Conservation (phyloP, 2,888 invertebrate genomes). For the Itoplectis maculator region DNA sequence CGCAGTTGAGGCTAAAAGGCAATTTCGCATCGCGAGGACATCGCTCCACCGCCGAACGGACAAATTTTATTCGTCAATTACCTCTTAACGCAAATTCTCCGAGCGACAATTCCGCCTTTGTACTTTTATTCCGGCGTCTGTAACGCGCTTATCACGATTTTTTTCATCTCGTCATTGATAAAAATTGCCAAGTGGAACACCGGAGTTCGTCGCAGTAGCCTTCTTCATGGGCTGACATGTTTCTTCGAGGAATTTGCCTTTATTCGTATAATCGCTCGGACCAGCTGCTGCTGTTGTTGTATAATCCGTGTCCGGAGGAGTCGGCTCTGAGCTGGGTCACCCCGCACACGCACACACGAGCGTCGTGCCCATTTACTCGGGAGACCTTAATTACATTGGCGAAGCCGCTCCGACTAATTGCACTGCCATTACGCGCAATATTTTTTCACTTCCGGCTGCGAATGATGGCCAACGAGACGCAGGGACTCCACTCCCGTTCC, state of each 20-base stretch:
- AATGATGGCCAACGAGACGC: conserved; percentile 53
- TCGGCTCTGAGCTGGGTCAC: background rate
- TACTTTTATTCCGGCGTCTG: background rate
- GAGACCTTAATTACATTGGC: conserved; percentile 62
- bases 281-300: background rate
- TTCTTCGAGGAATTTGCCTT: conserved; percentile 45
- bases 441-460: conserved; percentile 59
- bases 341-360: conserved; percentile 35
- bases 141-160: background rate
- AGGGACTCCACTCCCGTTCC: background rate
- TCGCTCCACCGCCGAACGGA: conserved; percentile 20
- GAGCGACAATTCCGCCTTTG: background rate
- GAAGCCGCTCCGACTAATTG: conserved; percentile 66
- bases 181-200: conserved; percentile 6
- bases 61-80: conserved; percentile 10
- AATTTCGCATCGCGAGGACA: conserved; percentile 17
- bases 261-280: conserved; percentile 26
- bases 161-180: background rate
- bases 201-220: background rate
- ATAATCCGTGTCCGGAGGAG: background rate
- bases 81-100: background rate
- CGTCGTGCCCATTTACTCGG: conserved; percentile 53
- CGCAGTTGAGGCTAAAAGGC: background rate
- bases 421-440: conserved; percentile 54
- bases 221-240: background rate